Percentiles rank a stretch among this genome's conserved stretches.
Conservation (phyloP, 30 jellyfish, hydroid and myxozoan species). For the Hydractinia symbiolongicarpus region DNA sequence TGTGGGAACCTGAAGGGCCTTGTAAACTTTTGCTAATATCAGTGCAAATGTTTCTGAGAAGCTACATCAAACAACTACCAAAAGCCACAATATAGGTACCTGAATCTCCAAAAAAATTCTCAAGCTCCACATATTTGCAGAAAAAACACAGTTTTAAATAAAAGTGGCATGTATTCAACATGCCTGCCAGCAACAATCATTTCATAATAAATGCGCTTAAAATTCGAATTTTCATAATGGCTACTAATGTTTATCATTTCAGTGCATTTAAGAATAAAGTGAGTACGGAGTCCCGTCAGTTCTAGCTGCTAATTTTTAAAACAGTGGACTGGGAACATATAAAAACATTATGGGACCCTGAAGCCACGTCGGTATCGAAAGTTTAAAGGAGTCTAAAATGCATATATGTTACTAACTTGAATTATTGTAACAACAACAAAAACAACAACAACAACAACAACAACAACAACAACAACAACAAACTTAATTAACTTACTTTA, state of each 20-base stretch:
- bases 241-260: background rate
- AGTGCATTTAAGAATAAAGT: background rate
- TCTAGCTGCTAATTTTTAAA: background rate
- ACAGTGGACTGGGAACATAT: background rate
- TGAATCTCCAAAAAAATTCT: background rate
- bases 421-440: too few species aligned
- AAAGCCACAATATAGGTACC: background rate
- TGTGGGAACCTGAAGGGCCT: background rate
- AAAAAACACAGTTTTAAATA: background rate
- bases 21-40: constrained; percentile 7
- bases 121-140: background rate
- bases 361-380: background rate
- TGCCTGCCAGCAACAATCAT: constrained; percentile 5
- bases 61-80: constrained; percentile 4
- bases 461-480: too few species aligned
- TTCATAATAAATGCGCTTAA: background rate
- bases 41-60: constrained; percentile 5
- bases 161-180: background rate
- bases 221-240: background rate
- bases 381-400: too few species aligned
- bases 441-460: too few species aligned
- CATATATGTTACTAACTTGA: too few species aligned
- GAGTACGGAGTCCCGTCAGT: constrained; percentile 7
- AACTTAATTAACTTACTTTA: too few species aligned
- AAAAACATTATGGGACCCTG: constrained; percentile 7